Evolutionary conservation across 2,888 invertebrate genomes (phyloP), one percentile per base, ranked within the genome.

Genomic region (Margaritifera margaritifera): DNA sequence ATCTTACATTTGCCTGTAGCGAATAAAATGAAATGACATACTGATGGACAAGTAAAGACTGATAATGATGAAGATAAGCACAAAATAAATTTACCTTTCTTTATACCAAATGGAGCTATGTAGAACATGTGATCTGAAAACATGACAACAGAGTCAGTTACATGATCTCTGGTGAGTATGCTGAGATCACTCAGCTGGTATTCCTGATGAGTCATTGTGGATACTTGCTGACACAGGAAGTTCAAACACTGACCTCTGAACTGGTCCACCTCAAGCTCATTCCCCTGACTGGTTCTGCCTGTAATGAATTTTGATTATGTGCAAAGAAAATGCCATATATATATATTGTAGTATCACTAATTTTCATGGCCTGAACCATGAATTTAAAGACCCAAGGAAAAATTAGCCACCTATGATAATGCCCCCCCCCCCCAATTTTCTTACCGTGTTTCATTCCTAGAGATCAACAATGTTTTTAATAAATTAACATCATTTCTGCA

Each of bases 61-160:
- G n/a, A n/a, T n/a, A n/a, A n/a, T n/a, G n/a, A n/a, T 25, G 42
- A 15, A 42, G 31, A 31, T 8, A 31, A 31, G 42, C 42, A 62
- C 19, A 18, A 59, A 54, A n/a, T n/a, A 31, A 25, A 42, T 65
- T 70, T 80, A 74, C 93, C 94, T 84, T 92, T 90, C 56, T 92
- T 87, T 50, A 95, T 93, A 79, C 92, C 95, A 89, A 96, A 96
- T 0, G 96, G 96, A 75, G 91, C 91, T 27, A 96, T 94, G 1
- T 95, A 95, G 87, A 96, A 95, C 62, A 90, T 89, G 80, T 78
- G 57, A 20, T 79, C 77, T 18, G 74, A 73, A n/a, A 89, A 84
- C 91, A 82, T 88, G 88, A 87, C 87, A 54, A 64, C 70, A 57
- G 68, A 60, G 51, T 71, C 66, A 19, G 62, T 64, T 55, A 69